These are phyloP conservation scores for Cherax destructor DNA, from an alignment of 1,140 invertebrate genomes.

Conservation along the genomic window DNA sequence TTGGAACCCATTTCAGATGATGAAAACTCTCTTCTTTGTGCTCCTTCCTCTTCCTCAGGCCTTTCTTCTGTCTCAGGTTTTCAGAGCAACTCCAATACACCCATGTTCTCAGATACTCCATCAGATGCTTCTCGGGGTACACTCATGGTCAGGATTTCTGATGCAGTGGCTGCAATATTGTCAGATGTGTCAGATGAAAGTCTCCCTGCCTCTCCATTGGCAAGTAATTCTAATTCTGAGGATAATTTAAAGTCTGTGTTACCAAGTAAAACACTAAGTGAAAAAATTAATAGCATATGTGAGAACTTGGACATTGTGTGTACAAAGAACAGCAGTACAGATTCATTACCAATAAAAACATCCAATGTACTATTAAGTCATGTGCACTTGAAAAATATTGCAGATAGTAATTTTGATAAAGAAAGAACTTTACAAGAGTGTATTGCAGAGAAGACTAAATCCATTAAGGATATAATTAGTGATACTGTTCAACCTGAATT, in stretches of 20 bases:
- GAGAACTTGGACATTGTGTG: slow-evolving; percentile 37
- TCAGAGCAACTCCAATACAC: slow-evolving; percentile 66
- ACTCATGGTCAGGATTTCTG: slow-evolving; percentile 67
- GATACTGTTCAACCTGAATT: not conserved
- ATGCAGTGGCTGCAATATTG: slow-evolving; percentile 69
- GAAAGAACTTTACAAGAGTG: slow-evolving; percentile 5
- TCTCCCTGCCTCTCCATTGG: slow-evolving; percentile 47
- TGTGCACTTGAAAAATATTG: too few relatives aligned
- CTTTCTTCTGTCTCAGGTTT: slow-evolving; percentile 56
- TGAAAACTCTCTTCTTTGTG: slow-evolving; percentile 57
- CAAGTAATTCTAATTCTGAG: slow-evolving; percentile 18
- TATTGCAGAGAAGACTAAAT: not conserved
- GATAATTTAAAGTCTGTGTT: slow-evolving; percentile 26
- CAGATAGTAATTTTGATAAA: not conserved
- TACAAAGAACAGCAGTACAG: not conserved
- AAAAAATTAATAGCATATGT: slow-evolving; percentile 41
- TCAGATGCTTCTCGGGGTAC: slow-evolving; percentile 60
- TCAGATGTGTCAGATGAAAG: slow-evolving; percentile 65
- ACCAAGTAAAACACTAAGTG: slow-evolving; percentile 4
- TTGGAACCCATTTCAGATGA: slow-evolving; percentile 61
- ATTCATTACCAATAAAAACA: not conserved
- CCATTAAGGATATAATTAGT: not conserved
- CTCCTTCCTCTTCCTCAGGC: slow-evolving; percentile 33
- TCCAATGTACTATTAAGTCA: not conserved
- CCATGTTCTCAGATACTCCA: slow-evolving; percentile 68